Percentiles rank a stretch among this genome's conserved stretches.
phyloP scores from a whole-genome alignment of 2,888 invertebrate genomes.

The Diarsia dahlii region DNA sequence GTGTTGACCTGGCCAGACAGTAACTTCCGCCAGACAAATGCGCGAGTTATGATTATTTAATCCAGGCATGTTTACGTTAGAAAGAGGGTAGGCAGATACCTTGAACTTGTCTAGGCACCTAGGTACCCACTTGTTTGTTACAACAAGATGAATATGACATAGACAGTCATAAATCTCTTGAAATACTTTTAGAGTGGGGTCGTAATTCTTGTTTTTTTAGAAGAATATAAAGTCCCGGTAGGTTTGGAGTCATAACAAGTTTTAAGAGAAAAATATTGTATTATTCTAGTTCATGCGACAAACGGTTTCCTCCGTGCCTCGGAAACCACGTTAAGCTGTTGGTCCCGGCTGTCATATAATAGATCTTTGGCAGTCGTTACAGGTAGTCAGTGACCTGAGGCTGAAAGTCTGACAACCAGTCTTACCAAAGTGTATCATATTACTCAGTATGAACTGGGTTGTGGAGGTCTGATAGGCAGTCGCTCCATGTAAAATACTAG shows the following conservation, averaged over 20 bases:
- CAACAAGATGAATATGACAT: conserved; percentile 7
- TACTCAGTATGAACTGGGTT: too few relatives aligned
- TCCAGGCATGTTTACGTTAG: conserved; percentile 67
- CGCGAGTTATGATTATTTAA: conserved; percentile 75
- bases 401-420: too few relatives aligned
- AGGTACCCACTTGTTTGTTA: conserved; percentile 48
- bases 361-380: too few relatives aligned
- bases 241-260: conserved; percentile 15
- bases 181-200: conserved; percentile 22
- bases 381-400: too few relatives aligned
- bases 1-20: conserved; percentile 22
- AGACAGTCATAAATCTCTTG: conserved; percentile 14
- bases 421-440: too few relatives aligned
- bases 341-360: too few relatives aligned
- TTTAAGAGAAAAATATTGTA: not conserved
- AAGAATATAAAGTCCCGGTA: not conserved
- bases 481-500: too few relatives aligned
- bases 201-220: conserved; percentile 37
- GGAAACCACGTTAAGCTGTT: too few relatives aligned
- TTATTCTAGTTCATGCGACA: not conserved
- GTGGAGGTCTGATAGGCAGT: too few relatives aligned
- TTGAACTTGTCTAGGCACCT: conserved; percentile 36
- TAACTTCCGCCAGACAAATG: conserved; percentile 67
- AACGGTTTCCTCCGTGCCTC: too few relatives aligned
- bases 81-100: conserved; percentile 18